Evolutionary conservation across 2,888 invertebrate species (phyloP), one percentile per base, ranked within the genome.

Genomic region (Drosophila lacicola): DNA sequence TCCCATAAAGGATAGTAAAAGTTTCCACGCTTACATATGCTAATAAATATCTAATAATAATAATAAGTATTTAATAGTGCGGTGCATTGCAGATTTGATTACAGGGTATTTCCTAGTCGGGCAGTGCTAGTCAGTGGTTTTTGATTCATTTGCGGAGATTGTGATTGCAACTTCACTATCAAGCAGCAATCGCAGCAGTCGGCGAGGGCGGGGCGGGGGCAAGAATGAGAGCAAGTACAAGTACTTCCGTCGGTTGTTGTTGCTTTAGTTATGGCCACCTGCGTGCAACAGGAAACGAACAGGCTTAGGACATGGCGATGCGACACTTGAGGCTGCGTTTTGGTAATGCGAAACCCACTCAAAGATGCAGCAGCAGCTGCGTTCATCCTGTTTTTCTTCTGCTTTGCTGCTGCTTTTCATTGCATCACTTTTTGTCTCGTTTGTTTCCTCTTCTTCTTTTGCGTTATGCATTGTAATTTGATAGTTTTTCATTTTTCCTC

Each of bases 401-500:
- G 54, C 62, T 56, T 42, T 41, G 33, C 3, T 13, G 44, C 29
- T 41, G 10, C 51, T 57, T 65, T 49, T 14, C 50, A 55, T 83
- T 82, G 69, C 81, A 74, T 83, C 84, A 81, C 57, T 34, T 56
- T 62, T 21, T 64, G 55, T 54, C 17, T 11, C 36, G 29, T 36
- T 58, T 60, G 50, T 47, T 81, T 67, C 74, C 68, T 69, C 47
- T 34, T 41, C 50, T 68, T 53, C 36, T 34, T 61, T 47, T 50
- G 51, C 56, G 56, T 51, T 64, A 46, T 61, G 47, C 53, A 45
- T 46, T 57, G 82, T 80, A 86, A 82, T 68, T 62, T 70, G 81
- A 86, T 87, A 78, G 67, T 74, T 86, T 71, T 64, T 56, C n/a
- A 25, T 42, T 62, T 49, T 62, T 47, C 61, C 56, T 65, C 37